Conservation (phyloP, 1,140 invertebrate species). For the Chlorops oryzae region DNA sequence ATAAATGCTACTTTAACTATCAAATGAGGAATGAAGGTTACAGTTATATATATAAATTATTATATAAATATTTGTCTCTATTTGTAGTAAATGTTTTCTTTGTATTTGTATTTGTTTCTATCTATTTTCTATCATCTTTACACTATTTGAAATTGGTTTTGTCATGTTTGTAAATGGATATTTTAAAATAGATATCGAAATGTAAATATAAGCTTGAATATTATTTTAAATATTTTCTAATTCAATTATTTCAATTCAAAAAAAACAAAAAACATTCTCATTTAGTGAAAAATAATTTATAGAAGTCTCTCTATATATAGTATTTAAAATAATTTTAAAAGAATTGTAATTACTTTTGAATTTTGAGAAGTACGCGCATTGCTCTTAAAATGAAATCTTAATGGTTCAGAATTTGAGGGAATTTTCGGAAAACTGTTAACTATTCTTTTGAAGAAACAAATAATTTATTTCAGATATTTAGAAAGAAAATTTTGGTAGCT, state of each 20-base stretch:
- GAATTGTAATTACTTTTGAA: neutral
- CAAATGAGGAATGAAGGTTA: too few relatives aligned
- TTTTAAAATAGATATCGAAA: too few relatives aligned
- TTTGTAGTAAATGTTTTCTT: too few relatives aligned
- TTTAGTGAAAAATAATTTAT: conserved; percentile 2
- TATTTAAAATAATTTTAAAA: neutral
- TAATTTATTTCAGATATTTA: neutral
- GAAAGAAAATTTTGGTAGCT: too few relatives aligned
- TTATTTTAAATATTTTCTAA: conserved; percentile 5
- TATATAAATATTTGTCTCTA: too few relatives aligned
- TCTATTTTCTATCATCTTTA: too few relatives aligned
- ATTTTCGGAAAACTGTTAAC: neutral
- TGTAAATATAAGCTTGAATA: too few relatives aligned
- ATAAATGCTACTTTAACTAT: too few relatives aligned
- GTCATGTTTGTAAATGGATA: too few relatives aligned
- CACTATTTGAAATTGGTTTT: too few relatives aligned
- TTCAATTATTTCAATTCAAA: conserved; percentile 8
- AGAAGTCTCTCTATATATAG: neutral
- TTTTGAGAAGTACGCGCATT: neutral
- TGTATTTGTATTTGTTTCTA: too few relatives aligned
- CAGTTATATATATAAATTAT: too few relatives aligned
- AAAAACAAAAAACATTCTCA: neutral
- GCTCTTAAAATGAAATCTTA: neutral
- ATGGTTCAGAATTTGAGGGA: conserved; percentile 5
- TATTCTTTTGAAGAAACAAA: neutral